Percentiles rank a stretch among this genome's conserved stretches.
phyloP scores from a whole-genome alignment of 2,797 vertebrate species.

The Xiphophorus birchmanni region DNA sequence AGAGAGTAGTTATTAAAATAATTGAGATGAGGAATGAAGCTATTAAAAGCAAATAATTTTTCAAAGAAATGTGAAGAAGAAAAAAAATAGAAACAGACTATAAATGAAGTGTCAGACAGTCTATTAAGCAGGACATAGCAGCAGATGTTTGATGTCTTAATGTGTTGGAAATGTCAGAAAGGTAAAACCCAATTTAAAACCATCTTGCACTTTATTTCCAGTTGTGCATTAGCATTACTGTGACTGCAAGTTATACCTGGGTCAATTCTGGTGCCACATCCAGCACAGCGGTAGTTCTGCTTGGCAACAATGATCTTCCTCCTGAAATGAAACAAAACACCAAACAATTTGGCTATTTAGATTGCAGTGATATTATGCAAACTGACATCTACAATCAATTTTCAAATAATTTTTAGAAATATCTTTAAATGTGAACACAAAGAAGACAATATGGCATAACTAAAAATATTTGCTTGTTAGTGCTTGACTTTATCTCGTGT shows the following conservation, averaged over 20 bases:
- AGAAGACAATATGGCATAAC: not conserved
- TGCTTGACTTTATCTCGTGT: not conserved
- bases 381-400: not conserved
- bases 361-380: too few species aligned
- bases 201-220: not conserved
- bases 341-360: conserved; percentile 4
- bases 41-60: too few species aligned
- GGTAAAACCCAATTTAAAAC: not conserved
- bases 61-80: too few species aligned
- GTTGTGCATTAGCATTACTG: conserved; percentile 2
- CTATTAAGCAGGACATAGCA: too few species aligned
- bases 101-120: not conserved
- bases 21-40: too few species aligned
- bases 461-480: not conserved
- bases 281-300: conserved; percentile 97
- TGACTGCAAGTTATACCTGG: conserved; percentile 80
- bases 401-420: not conserved
- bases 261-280: conserved; percentile 93
- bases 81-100: not conserved
- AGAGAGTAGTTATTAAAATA: too few species aligned
- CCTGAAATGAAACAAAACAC: conserved; percentile 70
- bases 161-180: not conserved
- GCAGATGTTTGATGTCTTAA: not conserved
- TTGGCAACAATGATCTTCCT: conserved; percentile 93
- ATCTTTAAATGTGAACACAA: not conserved